These are phyloP conservation scores for Nephrocerus scutellatus DNA, from an alignment of 2,888 invertebrate genomes.

Conservation along the genomic window DNA sequence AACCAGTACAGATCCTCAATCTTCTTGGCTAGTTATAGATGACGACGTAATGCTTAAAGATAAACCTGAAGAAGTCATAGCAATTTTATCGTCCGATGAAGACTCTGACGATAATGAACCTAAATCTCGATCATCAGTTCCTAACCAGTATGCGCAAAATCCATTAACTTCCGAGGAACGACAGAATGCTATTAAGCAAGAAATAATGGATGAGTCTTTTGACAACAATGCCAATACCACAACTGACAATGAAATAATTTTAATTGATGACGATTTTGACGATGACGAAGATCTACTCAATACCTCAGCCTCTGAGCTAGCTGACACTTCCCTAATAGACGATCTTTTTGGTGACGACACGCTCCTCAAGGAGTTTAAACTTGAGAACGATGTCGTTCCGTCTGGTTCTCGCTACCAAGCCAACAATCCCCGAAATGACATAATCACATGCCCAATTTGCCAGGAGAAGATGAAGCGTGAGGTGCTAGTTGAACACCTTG, in stretches of 20 bases:
- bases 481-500: constrained; percentile 37
- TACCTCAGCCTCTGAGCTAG: constrained; percentile 30
- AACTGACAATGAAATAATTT: constrained; percentile 34
- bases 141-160: background rate
- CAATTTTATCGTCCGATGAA: constrained; percentile 30
- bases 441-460: constrained; percentile 44
- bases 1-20: no score
- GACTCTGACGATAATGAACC: constrained; percentile 22
- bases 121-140: background rate
- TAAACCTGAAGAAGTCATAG: constrained; percentile 24
- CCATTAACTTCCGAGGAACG: constrained; percentile 30
- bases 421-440: constrained; percentile 34
- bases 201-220: constrained; percentile 39
- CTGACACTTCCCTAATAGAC: constrained; percentile 39
- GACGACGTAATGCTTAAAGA: constrained; percentile 38
- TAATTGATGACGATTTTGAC: constrained; percentile 37
- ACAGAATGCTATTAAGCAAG: constrained; percentile 37
- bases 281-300: constrained; percentile 31
- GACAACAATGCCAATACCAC: constrained; percentile 24
- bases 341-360: constrained; percentile 42
- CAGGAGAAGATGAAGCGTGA: constrained; percentile 38
- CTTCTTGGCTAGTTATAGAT: no score
- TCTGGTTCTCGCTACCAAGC: constrained; percentile 27
- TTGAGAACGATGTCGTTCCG: constrained; percentile 36
- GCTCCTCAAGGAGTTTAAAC: constrained; percentile 38